Evolutionary conservation across 2,888 invertebrate genomes (phyloP).

Genomic region (Merodon equestris): DNA sequence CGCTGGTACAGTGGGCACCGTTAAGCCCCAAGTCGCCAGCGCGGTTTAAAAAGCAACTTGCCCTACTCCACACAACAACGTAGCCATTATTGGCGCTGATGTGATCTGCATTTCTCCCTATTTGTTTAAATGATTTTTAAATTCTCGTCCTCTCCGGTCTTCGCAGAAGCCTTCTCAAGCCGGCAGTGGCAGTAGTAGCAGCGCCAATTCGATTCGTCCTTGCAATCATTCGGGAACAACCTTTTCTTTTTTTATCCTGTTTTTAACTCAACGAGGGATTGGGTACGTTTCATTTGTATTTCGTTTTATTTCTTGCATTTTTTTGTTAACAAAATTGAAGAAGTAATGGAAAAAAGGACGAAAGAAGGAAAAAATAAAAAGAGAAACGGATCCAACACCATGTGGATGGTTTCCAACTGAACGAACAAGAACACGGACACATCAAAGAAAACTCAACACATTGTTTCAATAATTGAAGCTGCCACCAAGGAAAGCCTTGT

Average conservation of each 20-base stretch:
- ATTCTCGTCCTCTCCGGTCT: too few relatives aligned
- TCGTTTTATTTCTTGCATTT: background rate
- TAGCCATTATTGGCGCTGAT: too few relatives aligned
- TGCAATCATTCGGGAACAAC: too few relatives aligned
- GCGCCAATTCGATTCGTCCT: too few relatives aligned
- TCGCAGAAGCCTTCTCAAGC: too few relatives aligned
- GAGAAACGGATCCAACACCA: slow-evolving; percentile 7
- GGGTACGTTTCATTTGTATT: background rate
- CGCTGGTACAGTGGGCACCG: too few relatives aligned
- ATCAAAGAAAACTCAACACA: slow-evolving; percentile 59
- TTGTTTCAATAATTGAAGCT: slow-evolving; percentile 60
- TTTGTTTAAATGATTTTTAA: too few relatives aligned
- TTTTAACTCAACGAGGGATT: background rate
- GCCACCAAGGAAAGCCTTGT: slow-evolving; percentile 50
- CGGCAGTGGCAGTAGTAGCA: too few relatives aligned
- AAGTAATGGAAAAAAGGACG: background rate
- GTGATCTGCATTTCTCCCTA: too few relatives aligned
- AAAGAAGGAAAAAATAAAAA: slow-evolving; percentile 7
- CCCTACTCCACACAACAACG: too few relatives aligned
- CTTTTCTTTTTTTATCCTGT: background rate
- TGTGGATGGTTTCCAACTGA: slow-evolving; percentile 41
- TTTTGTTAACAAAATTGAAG: background rate
- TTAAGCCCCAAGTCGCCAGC: too few relatives aligned
- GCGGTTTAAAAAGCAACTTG: too few relatives aligned
- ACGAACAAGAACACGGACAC: slow-evolving; percentile 44